phyloP scores from a whole-genome alignment of 2,113 vertebrate genomes.

The Corythornis vintsioides region DNA sequence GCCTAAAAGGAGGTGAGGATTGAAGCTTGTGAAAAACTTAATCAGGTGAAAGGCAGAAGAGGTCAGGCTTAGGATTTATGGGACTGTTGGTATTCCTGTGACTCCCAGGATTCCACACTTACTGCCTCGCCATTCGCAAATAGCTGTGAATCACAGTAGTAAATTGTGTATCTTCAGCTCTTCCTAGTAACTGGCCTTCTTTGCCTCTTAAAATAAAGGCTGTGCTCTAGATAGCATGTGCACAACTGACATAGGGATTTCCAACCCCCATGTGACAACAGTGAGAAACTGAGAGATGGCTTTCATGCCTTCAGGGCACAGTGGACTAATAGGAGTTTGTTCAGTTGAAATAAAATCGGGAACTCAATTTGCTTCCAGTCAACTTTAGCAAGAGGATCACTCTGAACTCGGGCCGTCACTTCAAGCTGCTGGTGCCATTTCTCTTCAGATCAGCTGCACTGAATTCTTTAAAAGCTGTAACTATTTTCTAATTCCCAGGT shows the following conservation, averaged over 20 bases:
- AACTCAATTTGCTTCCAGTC: not conserved
- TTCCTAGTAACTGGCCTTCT: not conserved
- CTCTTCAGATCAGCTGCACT: not conserved
- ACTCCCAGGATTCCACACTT: not conserved
- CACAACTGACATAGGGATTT: not conserved
- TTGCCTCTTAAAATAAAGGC: not conserved
- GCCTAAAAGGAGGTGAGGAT: not conserved
- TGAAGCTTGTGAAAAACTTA: not conserved
- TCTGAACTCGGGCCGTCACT: not conserved
- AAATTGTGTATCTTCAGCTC: not conserved
- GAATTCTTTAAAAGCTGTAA: not conserved
- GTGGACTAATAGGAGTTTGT: not conserved
- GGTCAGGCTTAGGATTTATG: not conserved
- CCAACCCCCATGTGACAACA: not conserved
- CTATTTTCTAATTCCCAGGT: not conserved
- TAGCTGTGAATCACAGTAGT: not conserved
- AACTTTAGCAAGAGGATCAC: not conserved
- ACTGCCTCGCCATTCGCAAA: not conserved
- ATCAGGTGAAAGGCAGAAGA: not conserved
- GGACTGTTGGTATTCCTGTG: not conserved
- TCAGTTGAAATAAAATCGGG: not conserved
- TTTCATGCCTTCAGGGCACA: not conserved
- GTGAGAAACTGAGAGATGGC: not conserved
- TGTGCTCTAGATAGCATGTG: not conserved
- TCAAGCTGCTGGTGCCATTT: not conserved